These are phyloP conservation scores for Mythimna loreyi DNA, from an alignment of 2,888 invertebrate species.

Conservation along the genomic window DNA sequence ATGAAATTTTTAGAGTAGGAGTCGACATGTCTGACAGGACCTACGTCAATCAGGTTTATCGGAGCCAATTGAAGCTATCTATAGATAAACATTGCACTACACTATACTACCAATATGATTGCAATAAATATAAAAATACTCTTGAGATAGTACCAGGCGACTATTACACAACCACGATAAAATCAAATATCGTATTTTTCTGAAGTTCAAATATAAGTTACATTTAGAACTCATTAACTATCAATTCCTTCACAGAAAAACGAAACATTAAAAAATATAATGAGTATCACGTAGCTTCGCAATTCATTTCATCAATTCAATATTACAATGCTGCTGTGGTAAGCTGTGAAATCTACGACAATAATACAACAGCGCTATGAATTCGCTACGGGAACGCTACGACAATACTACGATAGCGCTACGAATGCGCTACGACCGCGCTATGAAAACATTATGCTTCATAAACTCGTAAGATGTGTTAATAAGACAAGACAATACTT, in stretches of 20 bases:
- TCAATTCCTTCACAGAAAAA: too few relatives aligned
- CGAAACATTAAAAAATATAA: too few relatives aligned
- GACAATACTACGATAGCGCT: not conserved
- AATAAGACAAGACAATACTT: not conserved
- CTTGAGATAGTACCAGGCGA: constrained; percentile 33
- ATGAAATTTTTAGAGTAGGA: constrained; percentile 19
- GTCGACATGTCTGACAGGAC: constrained; percentile 53
- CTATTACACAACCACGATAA: constrained; percentile 52
- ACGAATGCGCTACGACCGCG: not conserved
- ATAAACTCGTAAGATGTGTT: not conserved
- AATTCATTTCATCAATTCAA: not conserved
- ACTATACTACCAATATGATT: constrained; percentile 55
- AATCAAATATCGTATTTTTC: constrained; percentile 50
- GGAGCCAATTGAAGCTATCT: constrained; percentile 49
- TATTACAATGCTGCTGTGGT: not conserved
- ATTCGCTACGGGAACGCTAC: constrained; percentile 1
- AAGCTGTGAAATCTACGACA: too few relatives aligned
- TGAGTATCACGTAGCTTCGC: too few relatives aligned
- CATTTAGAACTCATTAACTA: not conserved
- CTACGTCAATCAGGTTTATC: constrained; percentile 59
- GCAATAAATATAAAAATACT: constrained; percentile 39
- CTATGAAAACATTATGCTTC: constrained; percentile 2
- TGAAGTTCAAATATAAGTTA: constrained; percentile 10
- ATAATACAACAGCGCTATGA: not conserved
- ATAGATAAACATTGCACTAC: constrained; percentile 44